phyloP scores from a whole-genome alignment of 2,888 invertebrate genomes.

The Teinopalpus imperialis region DNA sequence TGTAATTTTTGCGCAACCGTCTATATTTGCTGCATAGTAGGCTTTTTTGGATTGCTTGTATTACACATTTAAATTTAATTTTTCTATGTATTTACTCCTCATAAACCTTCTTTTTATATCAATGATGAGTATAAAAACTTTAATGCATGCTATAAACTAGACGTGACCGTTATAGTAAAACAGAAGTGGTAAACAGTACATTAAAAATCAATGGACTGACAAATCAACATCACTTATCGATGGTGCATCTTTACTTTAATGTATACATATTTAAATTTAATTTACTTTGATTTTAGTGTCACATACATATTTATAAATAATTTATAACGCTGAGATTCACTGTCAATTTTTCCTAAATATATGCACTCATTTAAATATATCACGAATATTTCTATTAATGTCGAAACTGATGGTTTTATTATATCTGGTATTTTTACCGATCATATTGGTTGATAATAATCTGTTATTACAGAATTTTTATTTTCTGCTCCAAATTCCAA shows the following conservation, averaged over 20 bases:
- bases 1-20: too few species aligned
- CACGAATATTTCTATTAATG: slow-evolving; percentile 19
- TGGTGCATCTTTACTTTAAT: slow-evolving; percentile 9
- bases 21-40: too few species aligned
- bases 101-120: too few species aligned
- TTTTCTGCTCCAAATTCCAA: too few species aligned
- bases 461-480: too few species aligned
- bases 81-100: too few species aligned
- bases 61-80: too few species aligned
- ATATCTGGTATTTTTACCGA: slow-evolving; percentile 7
- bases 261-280: slow-evolving; percentile 18
- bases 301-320: slow-evolving; percentile 29
- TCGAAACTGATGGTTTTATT: slow-evolving; percentile 21
- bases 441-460: background rate
- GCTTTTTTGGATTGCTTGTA: too few species aligned
- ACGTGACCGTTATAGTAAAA: slow-evolving; percentile 1
- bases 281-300: slow-evolving; percentile 23
- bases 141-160: background rate
- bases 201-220: slow-evolving; percentile 12
- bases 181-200: slow-evolving; percentile 17
- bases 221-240: slow-evolving; percentile 10
- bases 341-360: slow-evolving; percentile 17
- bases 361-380: slow-evolving; percentile 22
- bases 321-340: slow-evolving; percentile 16
- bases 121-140: too few species aligned